A percentile compares a stretch with the other conserved stretches of the same genome.
Conservation (phyloP, 2,113 vertebrate genomes). For the Emydocephalus ijimae region DNA sequence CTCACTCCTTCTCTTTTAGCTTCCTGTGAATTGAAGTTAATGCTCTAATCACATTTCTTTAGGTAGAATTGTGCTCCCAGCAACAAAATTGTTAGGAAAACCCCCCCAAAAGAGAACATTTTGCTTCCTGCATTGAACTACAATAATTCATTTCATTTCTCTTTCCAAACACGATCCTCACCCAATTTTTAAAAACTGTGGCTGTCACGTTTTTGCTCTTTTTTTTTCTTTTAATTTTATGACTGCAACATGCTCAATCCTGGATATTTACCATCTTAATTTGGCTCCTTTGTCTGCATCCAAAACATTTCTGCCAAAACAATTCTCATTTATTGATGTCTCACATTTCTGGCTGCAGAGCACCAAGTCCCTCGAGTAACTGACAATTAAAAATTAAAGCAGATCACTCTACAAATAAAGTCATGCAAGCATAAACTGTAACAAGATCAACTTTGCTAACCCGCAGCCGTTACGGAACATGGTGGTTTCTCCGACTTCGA, state of each 20-base stretch:
- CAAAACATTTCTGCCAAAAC: not conserved
- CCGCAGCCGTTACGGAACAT: not conserved
- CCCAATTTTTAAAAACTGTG: not conserved
- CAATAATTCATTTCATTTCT: too few relatives aligned
- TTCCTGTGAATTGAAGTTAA: not conserved
- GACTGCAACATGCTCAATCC: not conserved
- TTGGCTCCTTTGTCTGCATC: not conserved
- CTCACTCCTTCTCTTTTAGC: not conserved
- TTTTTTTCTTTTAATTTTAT: not conserved
- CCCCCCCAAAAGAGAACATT: not conserved
- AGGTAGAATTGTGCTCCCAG: fast-evolving
- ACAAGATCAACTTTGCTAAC: not conserved
- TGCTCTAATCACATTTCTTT: not conserved
- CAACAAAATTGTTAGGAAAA: not conserved
- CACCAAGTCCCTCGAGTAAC: not conserved
- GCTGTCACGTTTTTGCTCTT: not conserved
- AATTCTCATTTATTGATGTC: not conserved
- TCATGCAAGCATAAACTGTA: not conserved
- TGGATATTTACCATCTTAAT: not conserved
- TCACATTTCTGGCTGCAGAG: not conserved
- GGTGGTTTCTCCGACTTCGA: not conserved
- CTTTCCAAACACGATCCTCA: not conserved
- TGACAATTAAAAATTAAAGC: not conserved
- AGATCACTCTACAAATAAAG: not conserved
- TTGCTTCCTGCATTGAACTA: not conserved